phyloP scores from a whole-genome alignment of 1,140 invertebrate species.

The Lasioglossum baleicum region DNA sequence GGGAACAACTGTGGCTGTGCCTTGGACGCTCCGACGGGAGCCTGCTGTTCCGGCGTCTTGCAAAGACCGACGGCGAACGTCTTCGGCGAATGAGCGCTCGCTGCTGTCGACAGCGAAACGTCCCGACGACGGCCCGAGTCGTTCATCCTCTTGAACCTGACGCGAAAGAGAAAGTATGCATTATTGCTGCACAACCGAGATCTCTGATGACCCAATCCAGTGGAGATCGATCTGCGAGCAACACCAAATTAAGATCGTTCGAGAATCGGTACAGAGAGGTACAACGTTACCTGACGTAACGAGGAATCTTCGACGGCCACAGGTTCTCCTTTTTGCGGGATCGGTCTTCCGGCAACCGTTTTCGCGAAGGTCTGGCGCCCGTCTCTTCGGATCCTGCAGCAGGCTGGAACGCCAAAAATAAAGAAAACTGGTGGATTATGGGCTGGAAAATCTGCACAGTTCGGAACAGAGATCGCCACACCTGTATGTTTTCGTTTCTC shows the following conservation, averaged over 20 bases:
- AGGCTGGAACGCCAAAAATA: neutral
- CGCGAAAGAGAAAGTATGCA: neutral
- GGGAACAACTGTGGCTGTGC: too few species aligned
- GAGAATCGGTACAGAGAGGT: too few species aligned
- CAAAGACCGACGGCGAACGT: too few species aligned
- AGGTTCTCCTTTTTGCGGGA: too few species aligned
- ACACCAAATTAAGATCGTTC: neutral
- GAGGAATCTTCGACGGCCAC: neutral
- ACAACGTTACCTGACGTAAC: neutral
- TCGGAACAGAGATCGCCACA: neutral
- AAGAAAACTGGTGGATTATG: too few species aligned
- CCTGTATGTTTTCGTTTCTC: neutral
- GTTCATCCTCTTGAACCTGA: neutral
- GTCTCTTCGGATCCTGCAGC: too few species aligned
- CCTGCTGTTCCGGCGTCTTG: too few species aligned
- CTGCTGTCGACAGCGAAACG: neutral
- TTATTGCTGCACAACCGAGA: too few species aligned
- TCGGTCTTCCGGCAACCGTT: neutral
- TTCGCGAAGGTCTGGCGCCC: neutral
- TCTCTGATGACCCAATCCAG: accelerated
- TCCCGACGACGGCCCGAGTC: too few species aligned
- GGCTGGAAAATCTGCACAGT: too few species aligned
- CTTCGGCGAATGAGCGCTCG: too few species aligned
- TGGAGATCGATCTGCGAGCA: neutral
- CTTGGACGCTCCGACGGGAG: too few species aligned